Base-by-base conservation (phyloP, 2,797 vertebrate genomes). In the Pangasius krempfi region DNA sequence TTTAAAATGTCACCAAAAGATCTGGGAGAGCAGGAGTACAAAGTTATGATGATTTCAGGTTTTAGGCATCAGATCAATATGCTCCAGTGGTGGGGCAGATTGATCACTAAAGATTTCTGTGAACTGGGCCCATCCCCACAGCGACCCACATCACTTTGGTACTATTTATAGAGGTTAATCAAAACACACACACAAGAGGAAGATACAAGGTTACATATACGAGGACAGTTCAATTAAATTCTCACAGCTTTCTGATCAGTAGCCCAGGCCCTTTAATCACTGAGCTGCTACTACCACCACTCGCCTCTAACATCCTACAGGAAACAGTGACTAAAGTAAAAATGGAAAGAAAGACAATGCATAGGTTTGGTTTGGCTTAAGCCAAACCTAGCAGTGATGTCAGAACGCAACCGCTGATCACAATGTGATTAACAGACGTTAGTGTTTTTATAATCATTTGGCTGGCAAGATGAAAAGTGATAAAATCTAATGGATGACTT, bases 31-130 rank as follows among this genome's bases (percentile, higher is more conserved):
- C 66, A 40, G 89, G 88, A 90, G 89, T 91, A 92, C 92, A 92
- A 89, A 90, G 92, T 87, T 92, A 90, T 88, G 89, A 92, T 91
- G 92, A 91, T 91, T 93, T 92, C 93, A 91, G 66, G 54, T 93
- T 91, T 92, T 88, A 93, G 93, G 91, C 90, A 91, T 86, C 89
- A 80, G 91, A 95, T 96, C 95, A 93, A 95, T 96, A 93, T 58
- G 93, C 58, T 18, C 37, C 40, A 94, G 90, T 93, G 93, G 93
- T 92, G 94, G 94, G 93, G 90, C 91, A 88, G 91, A 95, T 95
- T 94, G 95, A 96, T 96, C 94, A 22, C 93, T 93, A 93, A 91
- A 92, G 93, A 93, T 93, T 92, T 93, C 90, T 90, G 91, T 92
- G 91, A 93, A 90, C 92, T 92, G 91, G 90, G 89, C 86, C 58